Percentiles rank a stretch among this genome's conserved stretches.
phyloP scores from a whole-genome alignment of 1,140 invertebrate genomes.

The Drosophila repletoides region DNA sequence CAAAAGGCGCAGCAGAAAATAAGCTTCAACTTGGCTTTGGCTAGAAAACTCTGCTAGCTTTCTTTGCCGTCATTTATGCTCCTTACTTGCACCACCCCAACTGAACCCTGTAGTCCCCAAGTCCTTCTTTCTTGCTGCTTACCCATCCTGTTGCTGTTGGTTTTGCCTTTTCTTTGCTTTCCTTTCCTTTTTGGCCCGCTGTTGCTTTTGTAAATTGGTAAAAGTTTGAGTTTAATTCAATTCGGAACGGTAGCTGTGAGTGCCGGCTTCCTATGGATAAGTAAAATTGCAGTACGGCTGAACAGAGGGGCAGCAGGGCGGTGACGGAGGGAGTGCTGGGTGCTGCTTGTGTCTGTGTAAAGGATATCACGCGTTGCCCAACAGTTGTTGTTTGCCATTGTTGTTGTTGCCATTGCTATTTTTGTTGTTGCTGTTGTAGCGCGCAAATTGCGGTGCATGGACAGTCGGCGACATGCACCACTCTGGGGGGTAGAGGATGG shows the following conservation, averaged over 20 bases:
- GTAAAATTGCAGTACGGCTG: conserved; percentile 27
- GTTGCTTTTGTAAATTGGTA: conserved; percentile 81
- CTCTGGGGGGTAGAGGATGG: not conserved
- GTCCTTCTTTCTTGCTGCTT: conserved; percentile 1
- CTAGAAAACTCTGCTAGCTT: conserved; percentile 53
- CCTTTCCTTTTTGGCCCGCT: conserved; percentile 54
- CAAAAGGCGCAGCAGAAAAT: conserved; percentile 71
- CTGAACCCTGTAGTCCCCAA: not conserved
- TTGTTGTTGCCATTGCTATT: conserved; percentile 8
- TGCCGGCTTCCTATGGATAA: conserved; percentile 79
- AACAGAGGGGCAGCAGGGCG: not conserved
- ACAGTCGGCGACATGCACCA: conserved; percentile 47
- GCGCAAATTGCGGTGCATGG: conserved; percentile 76
- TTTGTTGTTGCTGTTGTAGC: conserved; percentile 24
- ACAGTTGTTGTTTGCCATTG: conserved; percentile 28
- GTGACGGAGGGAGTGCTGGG: not conserved
- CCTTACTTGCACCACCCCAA: conserved; percentile 33
- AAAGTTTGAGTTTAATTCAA: conserved; percentile 82
- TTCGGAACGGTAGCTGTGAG: conserved; percentile 81
- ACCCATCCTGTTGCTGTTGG: not conserved
- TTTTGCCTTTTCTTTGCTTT: conserved; percentile 19
- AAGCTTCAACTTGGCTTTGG: conserved; percentile 78
- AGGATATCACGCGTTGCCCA: conserved; percentile 66
- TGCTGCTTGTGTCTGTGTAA: conserved; percentile 52
- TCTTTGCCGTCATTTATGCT: conserved; percentile 59